Evolutionary conservation across 92 coral and sea anemone species (phyloP), one percentile per base, ranked within the genome.

Genomic region (Galaxea fascicularis): DNA sequence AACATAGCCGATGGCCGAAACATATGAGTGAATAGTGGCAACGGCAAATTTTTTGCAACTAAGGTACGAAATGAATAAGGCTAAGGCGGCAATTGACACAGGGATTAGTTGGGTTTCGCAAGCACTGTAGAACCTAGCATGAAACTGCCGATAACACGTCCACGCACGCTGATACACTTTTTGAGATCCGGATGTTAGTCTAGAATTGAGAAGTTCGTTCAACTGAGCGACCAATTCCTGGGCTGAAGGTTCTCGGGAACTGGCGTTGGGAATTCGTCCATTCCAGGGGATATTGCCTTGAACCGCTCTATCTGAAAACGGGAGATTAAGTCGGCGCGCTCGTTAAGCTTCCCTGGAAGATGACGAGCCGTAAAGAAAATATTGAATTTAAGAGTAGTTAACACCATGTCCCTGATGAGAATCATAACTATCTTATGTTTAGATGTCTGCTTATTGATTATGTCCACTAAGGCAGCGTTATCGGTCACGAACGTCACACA

Each of bases 361-460:
- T 63, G 74, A 46, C 74, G 44, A 65, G 84, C 84, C 52, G 71
- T 63, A 45, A 65, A 66, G 46, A 41, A 47, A 71, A 65, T 71
- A 65, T 79, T 65, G 63, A 28, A 65, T 71, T 65, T 79, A 52
- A 79, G 74, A 79, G 83, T 41, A 57, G 72, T 78, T 41, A 62
- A 57, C 73, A 78, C 75, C 41, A 58, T 62, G 47, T 76, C 82
- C 28, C 82, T 62, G 46, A 76, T 56, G 46, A 76, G 68, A 45
- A 76, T 51, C 82, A 76, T 76, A 57, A 76, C 78, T 73, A 53
- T 30, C 45, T 51, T 45, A 53, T 76, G 28, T 53, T 76, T 76
- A 76, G 81, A 76, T 45, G 74, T 64, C 66, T 79, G 74, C 54
- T 79, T 67, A 79, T 79, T 79, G 49, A 79, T 79, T 44, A 79